Base-by-base conservation (phyloP, 2,888 invertebrate species). In the Synanthedon vespiformis region DNA sequence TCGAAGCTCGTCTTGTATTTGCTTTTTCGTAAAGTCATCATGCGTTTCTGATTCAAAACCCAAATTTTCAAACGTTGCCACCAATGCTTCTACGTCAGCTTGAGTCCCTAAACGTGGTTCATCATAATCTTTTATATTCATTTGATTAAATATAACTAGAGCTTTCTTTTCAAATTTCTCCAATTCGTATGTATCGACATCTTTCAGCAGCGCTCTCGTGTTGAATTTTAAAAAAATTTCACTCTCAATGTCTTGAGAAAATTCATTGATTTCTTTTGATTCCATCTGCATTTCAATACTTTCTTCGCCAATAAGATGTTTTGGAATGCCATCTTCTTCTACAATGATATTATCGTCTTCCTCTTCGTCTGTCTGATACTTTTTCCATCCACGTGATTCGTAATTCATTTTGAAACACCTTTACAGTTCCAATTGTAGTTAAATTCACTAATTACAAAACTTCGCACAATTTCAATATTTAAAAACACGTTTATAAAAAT, bases 71-170 rank as follows among this genome's bases (percentile, higher is more conserved):
- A 84, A 81, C 0, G 84, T 82, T 2, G 52, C 59, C 8, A 53
- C 63, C 10, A 84, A 60, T 13, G 66, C 62, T 0, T 65, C 62
- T 0, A 74, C 79, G n/a, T 84, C 84, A 57, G 70, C 66, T 10
- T 70, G 65, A 5, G 82, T 77, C 0, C 83, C 84, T 12, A 58
- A 44, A 53, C 83, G 69, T 1, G 71, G 70, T n/a, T 58, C 58
- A 1, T 50, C 40, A 51, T 71, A 70, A 0, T 72, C 77, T 12
- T 65, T 64, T 10, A 58, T 61, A 14, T 70, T 66, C 50, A 68
- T 67, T 53, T 82, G 82, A 61, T 83, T 81, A 41, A 84, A 77
- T 52, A 84, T 78, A 8, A 82, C 56, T 22, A 84, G 52, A n/a
- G 62, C 67, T 51, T 82, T 74, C 56, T 79, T 77, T n/a, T 74